Percentiles rank a stretch among this genome's conserved stretches.
phyloP scores from a whole-genome alignment of 2,888 invertebrate genomes.

The Stegophylla sp. region DNA sequence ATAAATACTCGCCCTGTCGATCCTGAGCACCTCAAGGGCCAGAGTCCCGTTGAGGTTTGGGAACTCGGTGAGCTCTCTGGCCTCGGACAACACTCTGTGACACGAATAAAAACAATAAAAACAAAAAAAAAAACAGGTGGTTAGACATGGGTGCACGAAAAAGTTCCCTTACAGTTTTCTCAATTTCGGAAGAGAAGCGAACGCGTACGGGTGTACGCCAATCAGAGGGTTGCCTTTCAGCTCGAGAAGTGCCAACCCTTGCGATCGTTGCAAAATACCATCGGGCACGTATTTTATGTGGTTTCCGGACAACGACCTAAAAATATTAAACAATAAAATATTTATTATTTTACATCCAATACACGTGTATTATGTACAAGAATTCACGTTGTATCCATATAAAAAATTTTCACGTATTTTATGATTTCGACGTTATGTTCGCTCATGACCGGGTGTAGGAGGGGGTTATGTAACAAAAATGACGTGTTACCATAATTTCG shows the following conservation, averaged over 20 bases:
- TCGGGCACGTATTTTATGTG: conserved; percentile 78
- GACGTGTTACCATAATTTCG: too few relatives aligned
- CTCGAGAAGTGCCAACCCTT: conserved; percentile 77
- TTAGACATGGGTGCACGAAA: too few relatives aligned
- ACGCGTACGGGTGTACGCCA: conserved; percentile 74
- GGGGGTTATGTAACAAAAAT: too few relatives aligned
- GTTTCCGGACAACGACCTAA: conserved; percentile 83
- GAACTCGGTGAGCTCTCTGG: conserved; percentile 78
- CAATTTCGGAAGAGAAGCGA: conserved; percentile 78
- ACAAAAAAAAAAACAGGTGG: neutral
- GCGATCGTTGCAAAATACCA: conserved; percentile 74
- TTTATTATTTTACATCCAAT: too few relatives aligned
- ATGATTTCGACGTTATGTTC: too few relatives aligned
- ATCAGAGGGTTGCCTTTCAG: conserved; percentile 83
- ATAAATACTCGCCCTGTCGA: conserved; percentile 81
- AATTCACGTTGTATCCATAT: too few relatives aligned
- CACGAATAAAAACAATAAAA: neutral
- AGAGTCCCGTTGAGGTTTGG: conserved; percentile 83
- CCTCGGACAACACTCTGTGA: conserved; percentile 82
- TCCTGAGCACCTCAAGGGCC: conserved; percentile 79
- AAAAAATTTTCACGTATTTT: too few relatives aligned
- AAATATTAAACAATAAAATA: too few relatives aligned
- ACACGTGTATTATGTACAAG: too few relatives aligned
- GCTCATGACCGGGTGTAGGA: too few relatives aligned
- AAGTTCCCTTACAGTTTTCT: conserved; percentile 75